Percentiles rank a stretch among this genome's conserved stretches.
phyloP scores from a whole-genome alignment of 35 echinoderm and acorn worm genomes.

The Apostichopus japonicus region DNA sequence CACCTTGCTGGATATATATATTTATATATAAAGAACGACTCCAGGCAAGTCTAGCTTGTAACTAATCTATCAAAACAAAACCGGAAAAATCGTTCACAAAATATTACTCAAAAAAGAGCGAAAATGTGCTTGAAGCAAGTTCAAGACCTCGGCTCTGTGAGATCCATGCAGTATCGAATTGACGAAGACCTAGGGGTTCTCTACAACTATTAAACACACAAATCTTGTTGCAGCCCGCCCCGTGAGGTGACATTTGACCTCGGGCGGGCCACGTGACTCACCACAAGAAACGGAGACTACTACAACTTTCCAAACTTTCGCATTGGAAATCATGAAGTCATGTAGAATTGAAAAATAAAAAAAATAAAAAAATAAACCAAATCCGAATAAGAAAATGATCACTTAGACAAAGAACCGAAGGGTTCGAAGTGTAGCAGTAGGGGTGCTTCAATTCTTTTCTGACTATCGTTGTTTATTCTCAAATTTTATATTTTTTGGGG shows the following conservation, averaged over 20 bases:
- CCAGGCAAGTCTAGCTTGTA: background rate
- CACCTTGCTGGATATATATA: background rate
- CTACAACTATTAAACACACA: background rate
- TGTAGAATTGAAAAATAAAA: background rate
- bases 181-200: background rate
- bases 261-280: slow-evolving; percentile 2
- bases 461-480: slow-evolving; percentile 3
- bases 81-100: background rate
- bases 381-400: background rate
- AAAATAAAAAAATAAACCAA: too few relatives aligned
- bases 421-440: background rate
- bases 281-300: background rate
- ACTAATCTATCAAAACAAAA: slow-evolving; percentile 30
- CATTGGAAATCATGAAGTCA: background rate
- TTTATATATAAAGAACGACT: slow-evolving; percentile 12
- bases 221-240: background rate
- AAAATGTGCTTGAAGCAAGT: slow-evolving; percentile 27
- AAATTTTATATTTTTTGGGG: background rate
- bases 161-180: background rate
- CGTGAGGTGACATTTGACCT: slow-evolving; percentile 37
- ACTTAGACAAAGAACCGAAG: slow-evolving; percentile 30
- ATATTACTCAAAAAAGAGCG: background rate
- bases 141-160: slow-evolving; percentile 20
- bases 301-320: background rate
- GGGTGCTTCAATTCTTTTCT: background rate